Conservation (phyloP, 2,113 vertebrate genomes). For the Hipposideros armiger region DNA sequence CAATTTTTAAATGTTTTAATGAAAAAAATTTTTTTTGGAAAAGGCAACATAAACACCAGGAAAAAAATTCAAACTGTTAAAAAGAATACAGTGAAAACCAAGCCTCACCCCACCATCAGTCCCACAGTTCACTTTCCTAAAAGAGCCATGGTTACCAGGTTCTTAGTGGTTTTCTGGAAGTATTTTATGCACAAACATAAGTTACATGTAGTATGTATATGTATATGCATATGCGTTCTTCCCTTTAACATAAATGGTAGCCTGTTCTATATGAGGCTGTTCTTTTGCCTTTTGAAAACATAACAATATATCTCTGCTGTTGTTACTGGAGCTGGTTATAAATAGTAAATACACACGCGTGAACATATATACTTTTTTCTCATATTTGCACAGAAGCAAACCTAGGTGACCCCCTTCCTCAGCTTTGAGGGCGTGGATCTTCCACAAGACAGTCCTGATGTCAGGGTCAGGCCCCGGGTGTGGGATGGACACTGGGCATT, state of each 20-base stretch:
- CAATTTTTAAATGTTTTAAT: not conserved
- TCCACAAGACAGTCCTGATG: not conserved
- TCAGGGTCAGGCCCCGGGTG: not conserved
- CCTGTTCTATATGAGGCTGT: not conserved
- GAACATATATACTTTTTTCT: not conserved
- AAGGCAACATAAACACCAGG: not conserved
- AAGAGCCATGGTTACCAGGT: not conserved
- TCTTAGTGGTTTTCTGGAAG: not conserved
- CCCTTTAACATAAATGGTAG: conserved; percentile 9
- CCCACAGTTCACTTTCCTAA: not conserved
- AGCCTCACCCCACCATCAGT: not conserved
- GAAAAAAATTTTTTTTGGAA: not conserved
- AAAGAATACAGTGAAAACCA: not conserved
- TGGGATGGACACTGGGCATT: not conserved
- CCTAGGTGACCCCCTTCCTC: not conserved
- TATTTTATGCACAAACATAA: not conserved
- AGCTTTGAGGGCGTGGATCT: not conserved
- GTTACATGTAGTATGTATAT: not conserved
- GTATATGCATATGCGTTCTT: not conserved
- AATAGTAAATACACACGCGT: not conserved
- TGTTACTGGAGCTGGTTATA: not conserved
- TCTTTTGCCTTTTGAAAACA: conserved; percentile 15
- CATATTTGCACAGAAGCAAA: not conserved
- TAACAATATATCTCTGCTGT: not conserved
- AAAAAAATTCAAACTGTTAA: not conserved